Base-by-base conservation (phyloP, 2,113 vertebrate species). In the Lophochroa leadbeateri region DNA sequence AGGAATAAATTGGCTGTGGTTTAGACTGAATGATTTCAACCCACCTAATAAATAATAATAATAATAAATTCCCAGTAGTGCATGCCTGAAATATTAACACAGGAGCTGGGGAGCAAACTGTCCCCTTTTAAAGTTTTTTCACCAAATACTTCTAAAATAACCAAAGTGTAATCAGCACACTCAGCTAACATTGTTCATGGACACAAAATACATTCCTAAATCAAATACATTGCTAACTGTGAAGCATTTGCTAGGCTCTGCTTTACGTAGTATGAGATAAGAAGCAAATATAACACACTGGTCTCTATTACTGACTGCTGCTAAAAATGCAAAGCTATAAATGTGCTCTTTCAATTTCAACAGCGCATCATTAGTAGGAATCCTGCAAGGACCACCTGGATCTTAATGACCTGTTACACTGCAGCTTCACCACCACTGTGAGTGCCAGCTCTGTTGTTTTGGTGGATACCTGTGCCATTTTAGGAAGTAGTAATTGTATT, bases 91-190 rank as follows among this genome's bases (percentile, higher is more conserved):
- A 83, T 18, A 39, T 55, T 76, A n/a, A 68, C 39, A 33, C 49
- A 35, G 68, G 58, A 90, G 58, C 63, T 77, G 49, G n/a, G 77
- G 50, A 83, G 43, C 41, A 90, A 89, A 90, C 46, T 86, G 37
- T 39, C 53, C 57, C n/a, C 46, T 46, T 13, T 33, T 35, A 3
- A 28, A 31, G 4, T 43, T 58, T 82, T 94, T 74, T 53, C 63
- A 67, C 64, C 29, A 57, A 67, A 50, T 71, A 83, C 35, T 78
- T 88, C 75, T 93, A 80, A 86, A 95, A 95, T 90, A 92, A 85
- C 46, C 29, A 11, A 77, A 88, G 68, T 80, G 64, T 80, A 90
- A 94, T 92, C 64, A 58, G 24, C 28, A 27, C n/a, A 13, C 46
- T 78, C 55, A 31, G 80, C 8, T 37, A 96, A 55, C 85, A 96